Conservation (phyloP, 2,888 invertebrate species). For the Thalpophila matura region DNA sequence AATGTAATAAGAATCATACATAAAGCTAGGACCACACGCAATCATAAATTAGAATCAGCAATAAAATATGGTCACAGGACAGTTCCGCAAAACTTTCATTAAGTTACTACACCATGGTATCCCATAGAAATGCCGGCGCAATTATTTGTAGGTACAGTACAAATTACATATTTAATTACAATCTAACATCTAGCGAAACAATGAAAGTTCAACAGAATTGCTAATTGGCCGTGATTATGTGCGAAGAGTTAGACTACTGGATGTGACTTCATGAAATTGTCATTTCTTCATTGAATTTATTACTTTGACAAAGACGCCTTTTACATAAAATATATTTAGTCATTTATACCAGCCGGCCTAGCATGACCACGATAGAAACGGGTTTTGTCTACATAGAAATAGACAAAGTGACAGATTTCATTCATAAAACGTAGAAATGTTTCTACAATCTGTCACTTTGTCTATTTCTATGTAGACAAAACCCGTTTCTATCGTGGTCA, state of each 20-base stretch:
- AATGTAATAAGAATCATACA: background rate
- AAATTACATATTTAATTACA: constrained; percentile 72
- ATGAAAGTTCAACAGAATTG: constrained; percentile 81
- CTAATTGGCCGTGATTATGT: constrained; percentile 77
- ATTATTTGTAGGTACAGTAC: constrained; percentile 61
- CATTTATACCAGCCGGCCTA: no score
- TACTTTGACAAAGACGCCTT: no score
- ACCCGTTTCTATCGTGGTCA: no score
- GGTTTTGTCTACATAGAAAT: no score
- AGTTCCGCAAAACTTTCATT: constrained; percentile 49
- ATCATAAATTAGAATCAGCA: constrained; percentile 48
- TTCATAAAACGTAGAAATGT: no score
- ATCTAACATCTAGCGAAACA: constrained; percentile 76
- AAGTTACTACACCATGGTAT: constrained; percentile 44
- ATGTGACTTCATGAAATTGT: constrained; percentile 27
- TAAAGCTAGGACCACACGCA: constrained; percentile 20
- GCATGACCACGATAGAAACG: no score
- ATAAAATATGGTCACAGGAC: constrained; percentile 38
- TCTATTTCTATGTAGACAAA: no score
- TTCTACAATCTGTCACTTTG: no score
- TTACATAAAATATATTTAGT: no score
- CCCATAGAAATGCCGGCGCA: constrained; percentile 56
- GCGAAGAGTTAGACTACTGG: constrained; percentile 36
- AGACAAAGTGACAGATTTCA: no score
- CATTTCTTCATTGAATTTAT: no score